Base-by-base conservation (phyloP, 2,797 vertebrate species). In the Myripristis jacobus region DNA sequence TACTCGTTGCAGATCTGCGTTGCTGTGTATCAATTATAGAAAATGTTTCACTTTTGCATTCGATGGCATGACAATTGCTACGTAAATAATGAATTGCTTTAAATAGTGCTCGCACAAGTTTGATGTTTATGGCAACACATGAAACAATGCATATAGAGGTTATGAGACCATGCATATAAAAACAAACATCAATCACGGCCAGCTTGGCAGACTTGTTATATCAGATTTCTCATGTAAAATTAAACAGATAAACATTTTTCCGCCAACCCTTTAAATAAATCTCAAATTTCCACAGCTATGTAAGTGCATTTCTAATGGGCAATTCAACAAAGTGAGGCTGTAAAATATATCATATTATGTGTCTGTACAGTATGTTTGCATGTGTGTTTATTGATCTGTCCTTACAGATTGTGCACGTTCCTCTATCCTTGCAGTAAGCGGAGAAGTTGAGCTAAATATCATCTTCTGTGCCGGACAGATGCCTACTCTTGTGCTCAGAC, bases 401-500 rank as follows among this genome's bases (percentile, higher is more conserved):
- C 15, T 36, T 36, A 50, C 47, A 10, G 48, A 4, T 12, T 15
- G 21, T 24, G 0, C 10, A 51, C 11, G 11, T 13, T 5, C 50
- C 10, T 5, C 22, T 25, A 50, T 68, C 52, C 46, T 58, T 5
- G 18, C 38, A 62, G 12, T 47, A 24, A 27, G 19, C 12, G 4
- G 7, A 60, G 22, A 34, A 47, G 61, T 27, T 12, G 5, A 66
- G 34, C 43, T 73, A 47, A 77, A 59, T 44, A 77, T 52, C 58
- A 51, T 57, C 47, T 22, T 60, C 58, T 31, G 57, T 75, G 68
- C 78, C 61, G 71, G 81, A 81, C 72, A 41, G 72, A 77, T 80
- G 77, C 82, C 73, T 72, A 75, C 43, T 54, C 67, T 70, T 77
- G 70, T 68, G 82, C 73, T 59, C 38, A 66, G 71, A 85, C 56